A percentile compares a stretch with the other conserved stretches of the same genome.
Evolutionary conservation across 2,888 invertebrate genomes (phyloP).

Genomic region (Elysia crispata): DNA sequence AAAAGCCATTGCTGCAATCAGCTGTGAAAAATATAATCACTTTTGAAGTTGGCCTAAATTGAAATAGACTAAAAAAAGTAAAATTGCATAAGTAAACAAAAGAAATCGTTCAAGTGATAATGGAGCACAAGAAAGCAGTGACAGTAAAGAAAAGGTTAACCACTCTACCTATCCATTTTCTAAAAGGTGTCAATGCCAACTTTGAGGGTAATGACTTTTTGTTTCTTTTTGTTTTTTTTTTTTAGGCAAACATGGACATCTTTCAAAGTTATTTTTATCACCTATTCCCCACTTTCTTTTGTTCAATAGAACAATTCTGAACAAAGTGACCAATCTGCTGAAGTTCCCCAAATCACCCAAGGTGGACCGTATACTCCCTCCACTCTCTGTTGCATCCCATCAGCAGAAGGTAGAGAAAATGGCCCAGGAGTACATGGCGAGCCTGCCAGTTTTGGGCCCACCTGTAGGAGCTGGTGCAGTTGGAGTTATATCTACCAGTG

Average conservation of each 20-base stretch:
- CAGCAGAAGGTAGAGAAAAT: constrained; percentile 57
- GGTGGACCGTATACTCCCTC: constrained; percentile 71
- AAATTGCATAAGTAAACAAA: no score
- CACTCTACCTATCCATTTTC: no score
- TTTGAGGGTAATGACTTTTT: no score
- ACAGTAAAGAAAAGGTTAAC: no score
- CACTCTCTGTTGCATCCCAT: constrained; percentile 63
- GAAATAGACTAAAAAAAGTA: no score
- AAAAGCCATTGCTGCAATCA: no score
- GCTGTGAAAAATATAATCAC: no score
- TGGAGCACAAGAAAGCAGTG: no score
- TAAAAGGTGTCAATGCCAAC: no score
- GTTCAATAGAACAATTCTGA: constrained; percentile 62
- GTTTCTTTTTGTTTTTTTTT: background rate
- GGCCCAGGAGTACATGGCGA: constrained; percentile 50
- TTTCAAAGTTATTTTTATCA: background rate
- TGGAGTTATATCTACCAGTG: no score
- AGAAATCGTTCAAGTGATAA: no score
- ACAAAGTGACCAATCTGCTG: constrained; percentile 70
- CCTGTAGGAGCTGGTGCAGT: background rate
- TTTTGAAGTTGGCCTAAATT: no score
- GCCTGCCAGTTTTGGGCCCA: background rate
- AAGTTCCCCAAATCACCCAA: constrained; percentile 75
- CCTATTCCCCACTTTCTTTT: background rate
- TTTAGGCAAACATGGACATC: background rate